Evolutionary conservation across 2,113 vertebrate genomes (phyloP).

Genomic region (Vulpes ferrilata): DNA sequence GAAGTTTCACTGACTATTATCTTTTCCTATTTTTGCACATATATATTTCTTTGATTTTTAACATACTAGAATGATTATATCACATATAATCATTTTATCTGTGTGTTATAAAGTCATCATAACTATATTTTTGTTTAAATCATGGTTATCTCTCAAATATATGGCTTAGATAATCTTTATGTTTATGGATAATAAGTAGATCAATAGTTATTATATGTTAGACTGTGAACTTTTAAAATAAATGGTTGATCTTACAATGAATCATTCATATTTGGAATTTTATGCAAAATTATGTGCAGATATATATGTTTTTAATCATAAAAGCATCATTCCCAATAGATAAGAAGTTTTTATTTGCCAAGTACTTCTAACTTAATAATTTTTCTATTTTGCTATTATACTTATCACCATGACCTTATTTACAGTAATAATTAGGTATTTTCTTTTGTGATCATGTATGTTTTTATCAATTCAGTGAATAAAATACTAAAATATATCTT

Average conservation of each 20-base stretch:
- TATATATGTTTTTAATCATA: constrained; percentile 35
- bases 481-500: not conserved
- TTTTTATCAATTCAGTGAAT: constrained; percentile 23
- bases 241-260: not conserved
- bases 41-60: not conserved
- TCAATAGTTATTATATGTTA: not conserved
- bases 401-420: not conserved
- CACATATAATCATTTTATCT: not conserved
- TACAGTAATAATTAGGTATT: not conserved
- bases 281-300: not conserved
- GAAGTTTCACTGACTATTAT: not conserved
- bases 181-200: not conserved
- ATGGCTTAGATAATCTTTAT: not conserved
- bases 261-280: not conserved
- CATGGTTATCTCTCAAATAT: not conserved
- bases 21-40: not conserved
- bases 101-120: not conserved
- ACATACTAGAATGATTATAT: not conserved
- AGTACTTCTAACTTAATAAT: not conserved
- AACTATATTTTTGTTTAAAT: constrained; percentile 15
- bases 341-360: not conserved
- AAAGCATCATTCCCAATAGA: not conserved
- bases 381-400: not conserved
- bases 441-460: not conserved
- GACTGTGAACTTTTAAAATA: not conserved